These are phyloP conservation scores for Calephelis virginiensis DNA, from an alignment of 1,140 invertebrate genomes.

Conservation along the genomic window DNA sequence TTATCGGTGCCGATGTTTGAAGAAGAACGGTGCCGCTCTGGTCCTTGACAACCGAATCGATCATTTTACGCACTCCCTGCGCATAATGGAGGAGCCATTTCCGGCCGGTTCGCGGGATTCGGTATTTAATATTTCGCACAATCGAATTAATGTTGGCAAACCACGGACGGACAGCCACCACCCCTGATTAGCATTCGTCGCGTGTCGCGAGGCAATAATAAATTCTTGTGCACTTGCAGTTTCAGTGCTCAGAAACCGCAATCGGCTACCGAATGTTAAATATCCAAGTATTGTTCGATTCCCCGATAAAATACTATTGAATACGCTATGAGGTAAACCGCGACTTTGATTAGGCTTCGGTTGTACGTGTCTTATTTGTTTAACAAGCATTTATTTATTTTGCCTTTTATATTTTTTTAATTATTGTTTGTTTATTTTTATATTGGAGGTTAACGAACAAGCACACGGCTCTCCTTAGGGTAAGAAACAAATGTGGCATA, in stretches of 20 bases:
- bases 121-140: constrained; percentile 72
- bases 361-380: too few relatives aligned
- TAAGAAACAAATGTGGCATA: too few relatives aligned
- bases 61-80: constrained; percentile 59
- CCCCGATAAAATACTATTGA: constrained; percentile 30
- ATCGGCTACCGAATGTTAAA: constrained; percentile 68
- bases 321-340: constrained; percentile 2
- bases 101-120: constrained; percentile 63
- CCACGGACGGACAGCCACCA: constrained; percentile 41
- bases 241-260: constrained; percentile 68
- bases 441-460: too few relatives aligned
- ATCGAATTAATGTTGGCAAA: constrained; percentile 44
- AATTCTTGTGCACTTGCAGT: constrained; percentile 75
- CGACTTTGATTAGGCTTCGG: too few relatives aligned
- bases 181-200: constrained; percentile 61
- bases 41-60: constrained; percentile 54
- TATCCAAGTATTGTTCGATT: constrained; percentile 44
- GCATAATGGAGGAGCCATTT: constrained; percentile 68
- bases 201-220: constrained; percentile 61
- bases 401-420: too few relatives aligned
- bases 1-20: constrained; percentile 42
- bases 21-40: constrained; percentile 40
- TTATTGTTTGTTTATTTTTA: too few relatives aligned
- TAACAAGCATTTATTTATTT: too few relatives aligned
- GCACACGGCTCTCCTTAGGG: too few relatives aligned